These are phyloP conservation scores for Germaria angustata DNA, from an alignment of 2,888 invertebrate genomes.

Conservation along the genomic window DNA sequence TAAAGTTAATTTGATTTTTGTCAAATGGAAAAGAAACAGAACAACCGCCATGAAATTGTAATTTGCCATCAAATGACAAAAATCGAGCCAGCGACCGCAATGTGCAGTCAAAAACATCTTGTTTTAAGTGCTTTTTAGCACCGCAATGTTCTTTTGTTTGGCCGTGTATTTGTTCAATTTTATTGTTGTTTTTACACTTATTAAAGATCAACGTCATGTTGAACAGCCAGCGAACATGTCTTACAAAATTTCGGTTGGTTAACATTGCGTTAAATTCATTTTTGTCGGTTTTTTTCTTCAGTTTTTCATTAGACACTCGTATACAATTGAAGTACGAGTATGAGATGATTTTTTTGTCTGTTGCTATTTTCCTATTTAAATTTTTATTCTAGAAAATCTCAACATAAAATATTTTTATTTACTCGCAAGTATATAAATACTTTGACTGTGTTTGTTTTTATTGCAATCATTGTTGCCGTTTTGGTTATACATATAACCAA, in stretches of 20 bases:
- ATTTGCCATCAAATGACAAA: slow-evolving; percentile 38
- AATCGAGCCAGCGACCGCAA: slow-evolving; percentile 36
- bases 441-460: too few species aligned
- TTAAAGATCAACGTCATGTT: slow-evolving; percentile 32
- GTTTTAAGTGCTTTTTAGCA: slow-evolving; percentile 9
- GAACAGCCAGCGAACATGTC: background rate
- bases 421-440: too few species aligned
- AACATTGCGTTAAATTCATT: slow-evolving; percentile 56
- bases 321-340: background rate
- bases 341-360: background rate
- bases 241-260: slow-evolving; percentile 47
- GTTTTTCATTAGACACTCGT: background rate
- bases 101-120: slow-evolving; percentile 38
- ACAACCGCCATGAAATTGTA: slow-evolving; percentile 46
- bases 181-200: slow-evolving; percentile 25
- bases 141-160: background rate
- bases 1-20: slow-evolving; percentile 61
- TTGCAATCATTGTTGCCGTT: too few species aligned
- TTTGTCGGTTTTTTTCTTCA: background rate
- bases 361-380: slow-evolving; percentile 21
- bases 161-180: slow-evolving; percentile 9
- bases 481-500: too few species aligned
- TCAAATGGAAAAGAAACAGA: slow-evolving; percentile 25
- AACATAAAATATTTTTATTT: slow-evolving; percentile 22
- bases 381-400: slow-evolving; percentile 9